Percentiles rank a stretch among this genome's conserved stretches.
phyloP scores from a whole-genome alignment of 2,888 invertebrate genomes.

The Spisula subtruncata region DNA sequence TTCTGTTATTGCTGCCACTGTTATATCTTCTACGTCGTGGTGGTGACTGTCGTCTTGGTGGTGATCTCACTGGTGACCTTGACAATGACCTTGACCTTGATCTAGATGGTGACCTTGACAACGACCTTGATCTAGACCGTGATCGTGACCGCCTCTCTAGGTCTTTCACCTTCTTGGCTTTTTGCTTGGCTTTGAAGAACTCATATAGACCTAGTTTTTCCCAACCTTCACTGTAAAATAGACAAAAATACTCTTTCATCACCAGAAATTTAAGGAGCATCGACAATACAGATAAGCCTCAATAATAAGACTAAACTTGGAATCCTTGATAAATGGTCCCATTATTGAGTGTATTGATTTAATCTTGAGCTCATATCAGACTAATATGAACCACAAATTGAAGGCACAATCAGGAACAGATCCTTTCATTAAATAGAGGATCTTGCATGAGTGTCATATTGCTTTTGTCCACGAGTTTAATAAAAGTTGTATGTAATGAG shows the following conservation, averaged over 20 bases:
- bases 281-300: no score
- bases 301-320: no score
- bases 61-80: conserved; percentile 74
- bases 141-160: conserved; percentile 75
- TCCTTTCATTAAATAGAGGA: no score
- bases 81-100: conserved; percentile 63
- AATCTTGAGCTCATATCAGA: no score
- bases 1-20: conserved; percentile 76
- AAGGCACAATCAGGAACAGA: no score
- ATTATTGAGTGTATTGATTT: no score
- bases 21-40: conserved; percentile 72
- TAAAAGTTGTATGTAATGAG: no score
- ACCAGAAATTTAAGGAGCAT: no score
- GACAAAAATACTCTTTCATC: not conserved
- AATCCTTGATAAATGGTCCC: no score
- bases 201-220: conserved; percentile 99
- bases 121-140: conserved; percentile 86
- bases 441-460: no score
- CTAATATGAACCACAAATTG: no score
- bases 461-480: no score
- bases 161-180: conserved; percentile 94
- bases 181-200: conserved; percentile 98
- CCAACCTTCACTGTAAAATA: conserved; percentile 94
- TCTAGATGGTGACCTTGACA: conserved; percentile 76
- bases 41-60: conserved; percentile 67